phyloP scores from a whole-genome alignment of 37 sponge, comb jelly and placozoan genomes.

The Halisarca cf. caerulea region DNA sequence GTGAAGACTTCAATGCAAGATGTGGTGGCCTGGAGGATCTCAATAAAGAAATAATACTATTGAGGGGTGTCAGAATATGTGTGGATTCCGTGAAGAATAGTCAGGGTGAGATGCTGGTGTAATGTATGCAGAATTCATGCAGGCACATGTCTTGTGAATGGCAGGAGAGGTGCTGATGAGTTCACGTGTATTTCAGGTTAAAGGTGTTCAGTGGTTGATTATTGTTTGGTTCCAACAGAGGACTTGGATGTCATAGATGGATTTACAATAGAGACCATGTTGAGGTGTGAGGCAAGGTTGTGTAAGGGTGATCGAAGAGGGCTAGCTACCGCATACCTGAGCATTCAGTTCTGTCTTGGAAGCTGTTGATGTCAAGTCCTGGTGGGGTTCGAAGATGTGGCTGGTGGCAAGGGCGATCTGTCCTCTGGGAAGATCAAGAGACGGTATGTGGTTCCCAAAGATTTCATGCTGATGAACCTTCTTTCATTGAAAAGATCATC shows the following conservation, averaged over 20 bases:
- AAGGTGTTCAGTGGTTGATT: not conserved
- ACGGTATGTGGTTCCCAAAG: too few relatives aligned
- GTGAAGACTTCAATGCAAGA: too few relatives aligned
- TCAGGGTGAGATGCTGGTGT: too few relatives aligned
- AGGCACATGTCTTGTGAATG: not conserved
- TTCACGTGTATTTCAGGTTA: not conserved
- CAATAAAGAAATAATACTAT: too few relatives aligned
- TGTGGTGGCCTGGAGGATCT: too few relatives aligned
- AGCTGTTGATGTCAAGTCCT: not conserved
- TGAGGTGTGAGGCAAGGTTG: constrained; percentile 2
- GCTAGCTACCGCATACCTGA: not conserved
- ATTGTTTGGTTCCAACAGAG: constrained; percentile 9
- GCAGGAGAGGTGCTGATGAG: not conserved
- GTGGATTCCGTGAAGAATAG: too few relatives aligned
- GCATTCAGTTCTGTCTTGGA: constrained; percentile 1
- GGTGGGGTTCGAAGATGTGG: not conserved
- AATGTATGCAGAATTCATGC: not conserved
- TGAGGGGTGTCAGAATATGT: too few relatives aligned
- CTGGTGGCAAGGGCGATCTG: not conserved
- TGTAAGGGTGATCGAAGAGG: not conserved
- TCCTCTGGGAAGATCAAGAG: too few relatives aligned
- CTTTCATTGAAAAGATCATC: too few relatives aligned
- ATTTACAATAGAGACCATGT: not conserved
- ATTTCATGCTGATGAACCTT: too few relatives aligned
- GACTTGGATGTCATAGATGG: not conserved